Evolutionary conservation across 23 tunicate genomes (phyloP).

Genomic region (Trididemnum nubilum): DNA sequence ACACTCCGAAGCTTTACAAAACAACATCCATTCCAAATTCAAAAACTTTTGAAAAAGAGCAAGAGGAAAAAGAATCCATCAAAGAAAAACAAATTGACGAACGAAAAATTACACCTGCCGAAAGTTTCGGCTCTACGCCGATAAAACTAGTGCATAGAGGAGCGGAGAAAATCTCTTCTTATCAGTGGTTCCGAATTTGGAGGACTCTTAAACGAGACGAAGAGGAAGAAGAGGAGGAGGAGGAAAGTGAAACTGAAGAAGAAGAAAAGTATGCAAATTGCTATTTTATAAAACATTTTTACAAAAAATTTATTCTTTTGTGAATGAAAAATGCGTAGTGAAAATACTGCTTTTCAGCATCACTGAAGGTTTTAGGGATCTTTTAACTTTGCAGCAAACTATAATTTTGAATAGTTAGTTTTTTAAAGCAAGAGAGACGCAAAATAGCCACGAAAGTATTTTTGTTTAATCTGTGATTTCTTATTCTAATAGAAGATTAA

Average conservation of each 20-base stretch:
- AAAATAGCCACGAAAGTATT: no score
- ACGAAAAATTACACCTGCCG: neutral
- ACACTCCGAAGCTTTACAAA: no score
- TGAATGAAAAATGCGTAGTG: no score
- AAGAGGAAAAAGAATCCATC: neutral
- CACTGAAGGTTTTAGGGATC: no score
- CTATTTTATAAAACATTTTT: neutral
- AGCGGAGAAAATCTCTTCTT: neutral
- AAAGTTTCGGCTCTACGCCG: no score
- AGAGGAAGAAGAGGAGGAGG: conserved; percentile 2
- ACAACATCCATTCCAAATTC: neutral
- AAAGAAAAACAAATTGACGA: neutral
- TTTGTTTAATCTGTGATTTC: no score
- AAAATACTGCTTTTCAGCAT: no score
- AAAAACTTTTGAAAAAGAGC: neutral
- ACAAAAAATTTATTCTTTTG: neutral
- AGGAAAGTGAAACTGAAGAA: neutral
- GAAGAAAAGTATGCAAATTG: conserved; percentile 9
- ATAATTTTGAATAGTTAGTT: no score
- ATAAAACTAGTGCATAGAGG: neutral
- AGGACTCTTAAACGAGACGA: neutral
- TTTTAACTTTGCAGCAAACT: no score
- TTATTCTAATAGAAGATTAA: no score
- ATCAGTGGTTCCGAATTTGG: neutral
- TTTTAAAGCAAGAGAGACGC: no score